Evolutionary conservation across 1,140 invertebrate genomes (phyloP).

Genomic region (Phortica variegata): DNA sequence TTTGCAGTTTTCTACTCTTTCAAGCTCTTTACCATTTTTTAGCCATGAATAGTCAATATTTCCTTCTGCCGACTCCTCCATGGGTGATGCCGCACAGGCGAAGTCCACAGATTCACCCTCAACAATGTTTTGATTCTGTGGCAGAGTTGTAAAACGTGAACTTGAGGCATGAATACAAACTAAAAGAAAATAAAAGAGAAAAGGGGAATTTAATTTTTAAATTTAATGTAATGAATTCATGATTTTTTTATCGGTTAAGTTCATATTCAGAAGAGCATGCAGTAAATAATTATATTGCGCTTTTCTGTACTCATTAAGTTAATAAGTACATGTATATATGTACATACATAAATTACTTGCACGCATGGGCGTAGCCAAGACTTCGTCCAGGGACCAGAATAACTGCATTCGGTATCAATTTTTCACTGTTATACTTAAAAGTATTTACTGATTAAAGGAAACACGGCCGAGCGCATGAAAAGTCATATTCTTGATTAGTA

Average conservation of each 20-base stretch:
- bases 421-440: too few relatives aligned
- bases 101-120: constrained; percentile 45
- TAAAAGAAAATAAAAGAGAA: neutral
- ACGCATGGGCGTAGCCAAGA: too few relatives aligned
- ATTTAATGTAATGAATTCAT: neutral
- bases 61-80: too few relatives aligned
- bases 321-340: too few relatives aligned
- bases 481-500: too few relatives aligned
- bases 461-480: too few relatives aligned
- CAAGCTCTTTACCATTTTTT: constrained; percentile 41
- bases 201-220: neutral
- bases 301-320: too few relatives aligned
- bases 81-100: constrained; percentile 36
- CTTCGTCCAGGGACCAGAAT: too few relatives aligned
- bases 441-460: too few relatives aligned
- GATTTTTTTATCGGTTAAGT: neutral
- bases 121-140: constrained; percentile 42
- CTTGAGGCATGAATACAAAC: too few relatives aligned
- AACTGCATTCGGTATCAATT: too few relatives aligned
- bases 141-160: constrained; percentile 38
- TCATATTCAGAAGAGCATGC: neutral
- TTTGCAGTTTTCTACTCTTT: neutral
- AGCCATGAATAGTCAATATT: constrained; percentile 49
- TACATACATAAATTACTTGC: too few relatives aligned
- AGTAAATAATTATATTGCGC: constrained; percentile 1